These are phyloP conservation scores for Anthopleura sola DNA, from an alignment of 64 coral and sea anemone species.

Conservation along the genomic window DNA sequence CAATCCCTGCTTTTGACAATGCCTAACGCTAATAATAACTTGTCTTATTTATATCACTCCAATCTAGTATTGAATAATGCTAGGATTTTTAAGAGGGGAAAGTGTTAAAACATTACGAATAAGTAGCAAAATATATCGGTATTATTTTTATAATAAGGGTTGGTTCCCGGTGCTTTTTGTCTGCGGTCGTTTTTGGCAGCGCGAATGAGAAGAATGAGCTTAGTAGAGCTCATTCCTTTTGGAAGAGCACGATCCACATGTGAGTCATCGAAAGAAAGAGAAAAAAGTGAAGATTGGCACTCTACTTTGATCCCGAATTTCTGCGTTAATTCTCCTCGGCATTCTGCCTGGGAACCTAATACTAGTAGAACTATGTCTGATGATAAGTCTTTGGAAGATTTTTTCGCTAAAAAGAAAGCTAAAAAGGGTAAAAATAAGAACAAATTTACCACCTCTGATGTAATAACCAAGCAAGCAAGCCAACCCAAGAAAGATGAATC, in stretches of 20 bases:
- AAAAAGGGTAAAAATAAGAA: slow-evolving; percentile 93
- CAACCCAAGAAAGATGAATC: slow-evolving; percentile 80
- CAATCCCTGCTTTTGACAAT: not conserved
- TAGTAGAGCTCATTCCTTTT: slow-evolving; percentile 20
- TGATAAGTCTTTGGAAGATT: slow-evolving; percentile 98
- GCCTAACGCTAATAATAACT: too few species aligned
- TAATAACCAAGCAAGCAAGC: slow-evolving; percentile 94
- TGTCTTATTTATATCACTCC: too few species aligned
- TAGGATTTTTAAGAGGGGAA: too few species aligned
- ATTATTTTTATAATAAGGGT: not conserved
- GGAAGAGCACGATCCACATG: slow-evolving; percentile 35
- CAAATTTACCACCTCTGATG: slow-evolving; percentile 89
- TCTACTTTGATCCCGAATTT: slow-evolving; percentile 38
- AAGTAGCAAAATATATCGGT: too few species aligned
- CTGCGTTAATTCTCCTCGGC: slow-evolving; percentile 68
- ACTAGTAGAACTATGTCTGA: slow-evolving; percentile 90
- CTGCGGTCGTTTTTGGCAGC: not conserved
- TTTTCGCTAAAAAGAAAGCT: slow-evolving; percentile 99
- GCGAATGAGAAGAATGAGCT: not conserved
- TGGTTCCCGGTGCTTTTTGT: not conserved
- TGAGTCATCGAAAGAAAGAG: slow-evolving; percentile 36
- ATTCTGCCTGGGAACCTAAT: slow-evolving; percentile 60
- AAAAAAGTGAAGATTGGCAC: slow-evolving; percentile 21
- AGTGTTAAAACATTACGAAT: too few species aligned
- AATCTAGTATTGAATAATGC: too few species aligned